These are phyloP conservation scores for Stegodyphus dumicola DNA, from an alignment of 1,140 invertebrate genomes.

Conservation along the genomic window DNA sequence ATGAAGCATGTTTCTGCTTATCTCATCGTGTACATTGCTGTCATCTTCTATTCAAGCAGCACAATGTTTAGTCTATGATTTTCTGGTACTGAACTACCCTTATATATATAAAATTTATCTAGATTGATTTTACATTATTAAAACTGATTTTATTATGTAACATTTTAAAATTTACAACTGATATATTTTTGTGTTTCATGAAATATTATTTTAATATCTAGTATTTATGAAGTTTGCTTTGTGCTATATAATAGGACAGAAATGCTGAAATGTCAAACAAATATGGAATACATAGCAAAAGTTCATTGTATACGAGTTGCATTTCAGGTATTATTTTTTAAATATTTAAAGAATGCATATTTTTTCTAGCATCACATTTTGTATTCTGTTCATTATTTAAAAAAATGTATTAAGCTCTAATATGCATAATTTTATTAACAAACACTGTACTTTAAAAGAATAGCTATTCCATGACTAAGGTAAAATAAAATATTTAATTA, in stretches of 20 bases:
- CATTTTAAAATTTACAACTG: not conserved
- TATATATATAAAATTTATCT: too few species aligned
- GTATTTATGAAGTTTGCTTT: not conserved
- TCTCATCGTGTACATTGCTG: too few species aligned
- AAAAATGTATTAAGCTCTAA: too few species aligned
- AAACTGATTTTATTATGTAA: not conserved
- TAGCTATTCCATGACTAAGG: too few species aligned
- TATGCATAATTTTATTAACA: too few species aligned
- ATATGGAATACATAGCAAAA: constrained; percentile 94
- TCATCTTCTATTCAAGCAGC: too few species aligned
- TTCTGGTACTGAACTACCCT: too few species aligned
- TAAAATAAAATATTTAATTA: too few species aligned
- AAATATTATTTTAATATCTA: not conserved
- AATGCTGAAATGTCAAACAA: constrained; percentile 77
- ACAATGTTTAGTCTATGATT: too few species aligned
- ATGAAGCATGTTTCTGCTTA: too few species aligned
- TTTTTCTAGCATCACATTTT: not conserved
- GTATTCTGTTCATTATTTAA: too few species aligned
- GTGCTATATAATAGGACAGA: constrained; percentile 46
- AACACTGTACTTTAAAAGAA: too few species aligned
- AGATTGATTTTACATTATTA: not conserved
- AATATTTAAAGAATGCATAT: not conserved
- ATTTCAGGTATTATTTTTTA: constrained; percentile 73
- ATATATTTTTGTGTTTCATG: not conserved
- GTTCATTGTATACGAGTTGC: constrained; percentile 87